Conservation (phyloP, 2,113 vertebrate species). For the Callithrix jacchus region DNA sequence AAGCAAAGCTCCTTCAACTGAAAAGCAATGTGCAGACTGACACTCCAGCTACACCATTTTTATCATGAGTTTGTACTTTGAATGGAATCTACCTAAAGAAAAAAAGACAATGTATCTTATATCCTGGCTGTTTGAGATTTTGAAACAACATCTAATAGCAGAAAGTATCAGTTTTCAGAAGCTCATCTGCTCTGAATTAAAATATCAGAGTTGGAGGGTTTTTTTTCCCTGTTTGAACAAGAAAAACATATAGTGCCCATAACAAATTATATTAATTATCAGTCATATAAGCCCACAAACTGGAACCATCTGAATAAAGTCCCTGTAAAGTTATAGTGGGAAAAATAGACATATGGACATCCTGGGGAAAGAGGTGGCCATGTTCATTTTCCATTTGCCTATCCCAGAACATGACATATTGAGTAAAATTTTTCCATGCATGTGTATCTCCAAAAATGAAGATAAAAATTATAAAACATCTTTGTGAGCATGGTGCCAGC, state of each 20-base stretch:
- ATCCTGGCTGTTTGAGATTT: neutral
- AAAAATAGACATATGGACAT: neutral
- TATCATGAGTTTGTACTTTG: neutral
- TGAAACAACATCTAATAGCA: neutral
- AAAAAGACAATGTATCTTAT: neutral
- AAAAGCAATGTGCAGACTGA: constrained; percentile 50
- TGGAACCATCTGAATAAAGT: neutral
- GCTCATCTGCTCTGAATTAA: constrained; percentile 19
- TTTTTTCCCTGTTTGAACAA: neutral
- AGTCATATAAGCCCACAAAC: neutral
- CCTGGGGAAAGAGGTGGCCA: neutral
- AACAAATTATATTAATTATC: neutral
- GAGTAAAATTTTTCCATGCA: neutral
- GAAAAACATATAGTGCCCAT: neutral
- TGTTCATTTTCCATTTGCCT: neutral
- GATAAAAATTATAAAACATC: neutral
- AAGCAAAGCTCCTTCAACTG: constrained; percentile 44
- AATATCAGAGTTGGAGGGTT: neutral
- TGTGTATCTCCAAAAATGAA: neutral
- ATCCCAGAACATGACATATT: neutral
- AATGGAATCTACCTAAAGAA: neutral
- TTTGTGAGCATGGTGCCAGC: neutral
- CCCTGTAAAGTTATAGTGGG: neutral
- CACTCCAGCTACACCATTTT: constrained; percentile 25
- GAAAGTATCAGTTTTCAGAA: neutral